These are phyloP conservation scores for Cochlearius cochlearius DNA, from an alignment of 2,113 vertebrate species.

Conservation along the genomic window DNA sequence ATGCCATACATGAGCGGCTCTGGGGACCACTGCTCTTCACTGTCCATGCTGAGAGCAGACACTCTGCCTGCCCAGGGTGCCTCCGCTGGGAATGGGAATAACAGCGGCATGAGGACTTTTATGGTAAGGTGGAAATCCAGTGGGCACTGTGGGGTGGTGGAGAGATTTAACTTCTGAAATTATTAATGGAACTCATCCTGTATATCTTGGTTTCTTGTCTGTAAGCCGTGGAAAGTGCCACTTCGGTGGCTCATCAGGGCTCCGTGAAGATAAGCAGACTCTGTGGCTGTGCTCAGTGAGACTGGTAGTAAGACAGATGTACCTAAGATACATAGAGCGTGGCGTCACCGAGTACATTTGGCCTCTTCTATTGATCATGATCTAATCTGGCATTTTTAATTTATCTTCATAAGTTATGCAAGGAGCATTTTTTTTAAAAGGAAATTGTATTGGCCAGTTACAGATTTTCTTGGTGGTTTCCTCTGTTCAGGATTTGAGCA, in stretches of 20 bases:
- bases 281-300: neutral
- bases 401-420: neutral
- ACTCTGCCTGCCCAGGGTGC: neutral
- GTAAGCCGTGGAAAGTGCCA: neutral
- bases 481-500: neutral
- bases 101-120: neutral
- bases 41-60: neutral
- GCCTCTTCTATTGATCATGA: neutral
- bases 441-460: neutral
- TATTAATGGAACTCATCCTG: neutral
- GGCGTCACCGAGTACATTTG: neutral
- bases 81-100: neutral
- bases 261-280: neutral
- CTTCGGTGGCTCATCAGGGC: neutral
- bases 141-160: neutral
- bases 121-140: neutral
- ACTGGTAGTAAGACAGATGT: neutral
- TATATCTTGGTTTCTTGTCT: neutral
- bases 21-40: accelerated
- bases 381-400: neutral
- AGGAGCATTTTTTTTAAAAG: neutral
- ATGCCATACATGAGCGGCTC: neutral
- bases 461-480: neutral
- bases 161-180: neutral
- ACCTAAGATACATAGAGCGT: neutral